Evolutionary conservation across 2,888 invertebrate species (phyloP).

Genomic region (Leptinotarsa juncta): DNA sequence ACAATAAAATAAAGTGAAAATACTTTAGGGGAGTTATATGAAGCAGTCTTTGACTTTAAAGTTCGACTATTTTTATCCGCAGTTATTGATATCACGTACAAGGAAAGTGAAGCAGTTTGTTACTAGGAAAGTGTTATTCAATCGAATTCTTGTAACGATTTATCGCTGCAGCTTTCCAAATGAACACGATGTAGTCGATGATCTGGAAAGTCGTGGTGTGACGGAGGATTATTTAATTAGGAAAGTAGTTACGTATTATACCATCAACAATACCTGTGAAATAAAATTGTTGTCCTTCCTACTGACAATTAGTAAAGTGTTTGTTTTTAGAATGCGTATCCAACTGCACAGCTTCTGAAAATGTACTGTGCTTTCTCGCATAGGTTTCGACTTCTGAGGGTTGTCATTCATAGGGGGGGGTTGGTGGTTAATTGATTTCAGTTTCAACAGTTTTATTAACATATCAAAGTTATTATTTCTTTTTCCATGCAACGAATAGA

Average conservation of each 20-base stretch:
- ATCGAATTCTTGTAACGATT: neutral
- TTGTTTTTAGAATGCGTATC: neutral
- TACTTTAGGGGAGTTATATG: no score
- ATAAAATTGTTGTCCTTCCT: neutral
- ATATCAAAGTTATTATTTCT: no score
- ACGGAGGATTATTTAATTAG: neutral
- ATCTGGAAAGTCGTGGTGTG: neutral
- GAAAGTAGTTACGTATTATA: neutral
- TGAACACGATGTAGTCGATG: neutral
- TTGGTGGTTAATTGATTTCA: no score
- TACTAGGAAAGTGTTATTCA: constrained; percentile 1
- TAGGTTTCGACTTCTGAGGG: no score
- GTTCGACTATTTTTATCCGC: neutral
- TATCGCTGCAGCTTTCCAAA: constrained; percentile 6
- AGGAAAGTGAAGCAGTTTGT: constrained; percentile 5
- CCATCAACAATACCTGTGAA: neutral
- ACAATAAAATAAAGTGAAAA: no score
- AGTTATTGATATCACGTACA: neutral
- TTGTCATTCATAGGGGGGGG: no score
- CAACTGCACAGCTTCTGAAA: neutral
- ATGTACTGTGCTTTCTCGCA: no score
- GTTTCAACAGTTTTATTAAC: no score
- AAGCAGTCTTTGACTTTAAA: neutral
- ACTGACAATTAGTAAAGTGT: neutral
- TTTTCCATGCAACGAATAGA: no score